These are phyloP conservation scores for Garra rufa DNA, from an alignment of 2,113 vertebrate genomes.

Conservation along the genomic window DNA sequence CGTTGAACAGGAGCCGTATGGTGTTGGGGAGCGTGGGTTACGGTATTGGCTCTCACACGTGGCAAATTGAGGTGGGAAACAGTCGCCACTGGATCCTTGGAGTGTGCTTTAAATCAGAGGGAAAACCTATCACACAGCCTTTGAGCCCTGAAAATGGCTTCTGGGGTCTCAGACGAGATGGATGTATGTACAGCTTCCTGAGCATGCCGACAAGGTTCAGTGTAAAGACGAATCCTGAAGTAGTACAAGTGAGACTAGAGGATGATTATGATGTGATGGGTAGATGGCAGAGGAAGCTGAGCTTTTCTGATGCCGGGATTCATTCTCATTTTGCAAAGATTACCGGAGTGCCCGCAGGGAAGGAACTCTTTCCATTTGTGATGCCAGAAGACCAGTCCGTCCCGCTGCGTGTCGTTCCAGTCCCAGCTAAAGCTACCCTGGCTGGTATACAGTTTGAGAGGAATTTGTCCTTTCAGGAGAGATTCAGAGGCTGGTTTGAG, in stretches of 20 bases:
- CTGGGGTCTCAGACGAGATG: slow-evolving; percentile 58
- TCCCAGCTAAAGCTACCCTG: neutral
- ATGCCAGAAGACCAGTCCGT: neutral
- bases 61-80: slow-evolving; percentile 57
- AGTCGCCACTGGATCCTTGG: slow-evolving; percentile 59
- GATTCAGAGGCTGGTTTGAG: no score
- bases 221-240: neutral
- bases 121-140: neutral
- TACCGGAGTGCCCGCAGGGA: neutral
- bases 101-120: slow-evolving; percentile 41
- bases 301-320: slow-evolving; percentile 9
- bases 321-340: neutral
- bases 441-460: neutral
- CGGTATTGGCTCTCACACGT: neutral
- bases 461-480: no score
- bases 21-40: slow-evolving; percentile 22
- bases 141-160: slow-evolving; percentile 51
- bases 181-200: neutral
- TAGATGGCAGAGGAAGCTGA: neutral
- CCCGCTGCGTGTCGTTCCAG: neutral
- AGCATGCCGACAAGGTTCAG: neutral
- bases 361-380: slow-evolving; percentile 24
- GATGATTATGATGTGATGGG: no score
- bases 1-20: neutral
- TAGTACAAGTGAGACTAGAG: slow-evolving; percentile 7